Evolutionary conservation across 1,140 invertebrate species (phyloP).

Genomic region (Galendromus occidentalis): DNA sequence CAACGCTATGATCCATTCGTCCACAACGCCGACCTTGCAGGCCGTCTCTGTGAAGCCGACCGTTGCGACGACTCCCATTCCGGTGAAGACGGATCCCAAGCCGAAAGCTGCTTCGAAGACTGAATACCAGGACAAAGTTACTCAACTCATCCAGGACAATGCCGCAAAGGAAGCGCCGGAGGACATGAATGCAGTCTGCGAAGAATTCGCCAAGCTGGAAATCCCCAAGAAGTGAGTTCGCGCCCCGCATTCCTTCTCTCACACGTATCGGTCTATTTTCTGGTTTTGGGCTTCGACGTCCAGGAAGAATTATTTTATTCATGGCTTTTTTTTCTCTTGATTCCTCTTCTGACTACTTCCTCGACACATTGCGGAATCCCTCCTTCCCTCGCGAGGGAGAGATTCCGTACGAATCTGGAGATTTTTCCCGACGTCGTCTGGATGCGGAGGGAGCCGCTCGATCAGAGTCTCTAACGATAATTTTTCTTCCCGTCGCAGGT

Average conservation of each 20-base stretch:
- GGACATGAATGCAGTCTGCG: neutral
- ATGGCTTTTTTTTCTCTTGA: no score
- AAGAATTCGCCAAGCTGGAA: conserved; percentile 10
- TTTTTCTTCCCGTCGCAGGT: neutral
- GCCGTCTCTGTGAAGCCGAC: conserved; percentile 9
- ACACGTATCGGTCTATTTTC: neutral
- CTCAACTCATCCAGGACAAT: neutral
- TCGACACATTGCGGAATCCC: no score
- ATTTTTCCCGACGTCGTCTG: no score
- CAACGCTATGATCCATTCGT: neutral
- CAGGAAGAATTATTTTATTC: neutral
- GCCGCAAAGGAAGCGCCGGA: neutral
- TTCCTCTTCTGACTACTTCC: no score
- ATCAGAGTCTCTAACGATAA: no score
- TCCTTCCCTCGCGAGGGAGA: no score
- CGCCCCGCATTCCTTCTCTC: neutral
- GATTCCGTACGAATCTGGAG: no score
- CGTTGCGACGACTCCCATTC: neutral
- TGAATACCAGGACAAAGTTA: neutral
- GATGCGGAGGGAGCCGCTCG: no score
- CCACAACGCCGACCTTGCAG: neutral
- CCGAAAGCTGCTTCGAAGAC: neutral
- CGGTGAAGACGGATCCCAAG: conserved; percentile 4
- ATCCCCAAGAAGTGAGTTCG: conserved; percentile 6
- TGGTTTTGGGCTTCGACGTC: neutral